Conservation (phyloP, 2,113 vertebrate species). For the Gracilinanus agilis region DNA sequence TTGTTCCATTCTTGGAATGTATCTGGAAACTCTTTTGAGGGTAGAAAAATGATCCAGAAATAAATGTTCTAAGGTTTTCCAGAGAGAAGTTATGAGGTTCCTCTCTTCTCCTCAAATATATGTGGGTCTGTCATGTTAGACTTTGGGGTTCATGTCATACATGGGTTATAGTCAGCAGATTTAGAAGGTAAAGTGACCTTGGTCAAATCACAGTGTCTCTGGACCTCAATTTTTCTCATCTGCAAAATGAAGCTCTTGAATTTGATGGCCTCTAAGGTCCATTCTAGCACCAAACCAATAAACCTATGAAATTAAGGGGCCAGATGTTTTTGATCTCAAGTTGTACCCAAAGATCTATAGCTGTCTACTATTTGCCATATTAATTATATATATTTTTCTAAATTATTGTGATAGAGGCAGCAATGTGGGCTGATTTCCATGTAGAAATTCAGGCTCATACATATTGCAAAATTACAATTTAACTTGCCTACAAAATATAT, state of each 20-base stretch:
- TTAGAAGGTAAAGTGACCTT: not conserved
- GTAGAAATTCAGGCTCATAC: slow-evolving; percentile 67
- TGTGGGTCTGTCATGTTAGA: not conserved
- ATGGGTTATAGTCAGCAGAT: not conserved
- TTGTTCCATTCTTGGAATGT: too few species aligned
- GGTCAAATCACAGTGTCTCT: not conserved
- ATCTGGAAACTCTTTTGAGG: not conserved
- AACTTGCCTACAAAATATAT: slow-evolving; percentile 68
- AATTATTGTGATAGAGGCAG: slow-evolving; percentile 45
- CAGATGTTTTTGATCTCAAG: slow-evolving; percentile 29
- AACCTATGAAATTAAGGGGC: not conserved
- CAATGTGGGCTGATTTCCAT: slow-evolving; percentile 48
- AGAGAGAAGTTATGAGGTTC: not conserved
- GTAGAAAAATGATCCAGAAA: not conserved
- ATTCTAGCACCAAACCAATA: not conserved
- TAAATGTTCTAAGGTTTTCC: not conserved
- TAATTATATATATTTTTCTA: slow-evolving; percentile 63
- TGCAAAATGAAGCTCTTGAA: not conserved
- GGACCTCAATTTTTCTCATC: not conserved
- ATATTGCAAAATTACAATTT: slow-evolving; percentile 76
- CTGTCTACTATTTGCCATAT: slow-evolving; percentile 58
- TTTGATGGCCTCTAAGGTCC: not conserved
- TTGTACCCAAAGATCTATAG: slow-evolving; percentile 47
- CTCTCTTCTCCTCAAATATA: not conserved
- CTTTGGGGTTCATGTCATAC: not conserved